Percentiles rank a stretch among this genome's conserved stretches.
Conservation (phyloP, 2,797 vertebrate genomes). For the Crenuchus spilurus region DNA sequence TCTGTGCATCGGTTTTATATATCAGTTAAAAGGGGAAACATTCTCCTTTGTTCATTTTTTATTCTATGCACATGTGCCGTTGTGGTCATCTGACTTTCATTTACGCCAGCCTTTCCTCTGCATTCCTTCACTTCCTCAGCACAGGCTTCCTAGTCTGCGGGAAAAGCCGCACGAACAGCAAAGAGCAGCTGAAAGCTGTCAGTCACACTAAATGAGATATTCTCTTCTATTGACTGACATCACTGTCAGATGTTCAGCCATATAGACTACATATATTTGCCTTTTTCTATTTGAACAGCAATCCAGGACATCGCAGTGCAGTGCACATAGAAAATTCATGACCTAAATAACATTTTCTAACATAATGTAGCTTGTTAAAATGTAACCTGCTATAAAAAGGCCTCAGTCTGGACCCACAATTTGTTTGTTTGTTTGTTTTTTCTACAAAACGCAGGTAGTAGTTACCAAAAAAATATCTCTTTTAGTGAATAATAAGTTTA, state of each 20-base stretch:
- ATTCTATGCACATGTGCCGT: background rate
- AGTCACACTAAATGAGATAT: conserved; percentile 48
- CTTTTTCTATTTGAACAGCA: background rate
- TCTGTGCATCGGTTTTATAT: background rate
- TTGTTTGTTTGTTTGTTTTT: no score
- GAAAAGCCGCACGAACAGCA: conserved; percentile 38
- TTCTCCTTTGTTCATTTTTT: conserved; percentile 1
- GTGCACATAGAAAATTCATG: no score
- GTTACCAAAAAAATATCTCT: no score
- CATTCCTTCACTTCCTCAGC: conserved; percentile 39
- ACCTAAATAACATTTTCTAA: no score
- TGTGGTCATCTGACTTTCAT: conserved; percentile 42
- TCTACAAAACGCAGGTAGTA: no score
- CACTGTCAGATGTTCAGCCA: conserved; percentile 20
- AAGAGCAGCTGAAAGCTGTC: conserved; percentile 52
- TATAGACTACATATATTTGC: conserved; percentile 13
- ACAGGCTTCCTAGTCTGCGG: conserved; percentile 25
- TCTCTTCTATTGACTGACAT: conserved; percentile 42
- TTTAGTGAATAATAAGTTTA: no score
- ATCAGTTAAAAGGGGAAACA: background rate
- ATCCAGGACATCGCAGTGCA: no score
- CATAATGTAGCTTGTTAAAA: no score
- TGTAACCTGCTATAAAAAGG: no score
- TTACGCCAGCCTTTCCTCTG: conserved; percentile 28
- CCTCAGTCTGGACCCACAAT: no score